A percentile compares a stretch with the other conserved stretches of the same genome.
Evolutionary conservation across 2,113 vertebrate species (phyloP).

Genomic region (Daubentonia madagascariensis): DNA sequence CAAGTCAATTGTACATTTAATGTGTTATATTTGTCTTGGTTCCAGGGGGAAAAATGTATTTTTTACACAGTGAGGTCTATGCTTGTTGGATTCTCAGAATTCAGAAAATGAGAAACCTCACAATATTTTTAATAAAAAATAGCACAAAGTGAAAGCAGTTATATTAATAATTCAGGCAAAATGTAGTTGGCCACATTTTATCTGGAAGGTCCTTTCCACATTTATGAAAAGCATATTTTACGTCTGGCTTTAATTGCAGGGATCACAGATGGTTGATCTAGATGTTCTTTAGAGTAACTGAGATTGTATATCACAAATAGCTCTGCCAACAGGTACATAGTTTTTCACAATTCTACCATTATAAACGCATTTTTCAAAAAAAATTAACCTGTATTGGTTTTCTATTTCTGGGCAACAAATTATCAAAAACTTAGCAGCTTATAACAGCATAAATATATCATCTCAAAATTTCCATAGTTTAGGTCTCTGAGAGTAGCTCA

Average conservation of each 20-base stretch:
- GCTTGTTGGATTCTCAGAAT: not conserved
- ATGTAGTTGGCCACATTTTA: not conserved
- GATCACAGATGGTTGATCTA: no score
- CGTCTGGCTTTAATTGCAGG: not conserved
- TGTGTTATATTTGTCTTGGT: not conserved
- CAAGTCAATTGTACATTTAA: not conserved
- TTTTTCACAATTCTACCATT: not conserved
- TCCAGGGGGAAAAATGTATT: not conserved
- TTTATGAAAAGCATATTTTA: not conserved
- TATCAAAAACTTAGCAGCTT: not conserved
- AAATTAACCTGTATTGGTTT: not conserved
- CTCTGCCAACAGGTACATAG: no score
- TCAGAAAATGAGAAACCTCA: not conserved
- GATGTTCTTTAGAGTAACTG: not conserved
- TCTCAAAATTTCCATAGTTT: not conserved
- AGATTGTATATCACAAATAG: not conserved
- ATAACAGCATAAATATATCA: not conserved
- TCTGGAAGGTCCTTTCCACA: not conserved
- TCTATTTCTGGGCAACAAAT: not conserved
- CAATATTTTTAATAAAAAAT: not conserved
- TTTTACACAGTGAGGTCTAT: not conserved
- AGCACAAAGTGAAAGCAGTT: not conserved
- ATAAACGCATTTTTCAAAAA: not conserved
- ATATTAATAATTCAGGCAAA: not conserved
- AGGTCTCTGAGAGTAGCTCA: not conserved